phyloP scores from a whole-genome alignment of 2,888 invertebrate genomes.

The Myopa tessellatipennis region DNA sequence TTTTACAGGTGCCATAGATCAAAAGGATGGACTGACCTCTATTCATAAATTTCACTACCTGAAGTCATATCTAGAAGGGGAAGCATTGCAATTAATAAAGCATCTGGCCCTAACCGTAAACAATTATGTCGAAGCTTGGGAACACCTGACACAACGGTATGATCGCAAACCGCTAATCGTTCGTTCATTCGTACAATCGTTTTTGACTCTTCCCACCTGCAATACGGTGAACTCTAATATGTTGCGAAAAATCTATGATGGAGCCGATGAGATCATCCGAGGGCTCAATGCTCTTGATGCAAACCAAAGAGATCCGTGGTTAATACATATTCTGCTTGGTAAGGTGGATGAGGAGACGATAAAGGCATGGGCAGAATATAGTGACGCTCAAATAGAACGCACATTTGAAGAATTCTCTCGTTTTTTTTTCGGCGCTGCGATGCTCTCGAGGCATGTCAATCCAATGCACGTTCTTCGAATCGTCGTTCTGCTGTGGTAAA shows the following conservation, averaged over 20 bases:
- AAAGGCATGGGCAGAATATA: constrained; percentile 31
- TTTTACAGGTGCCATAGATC: neutral
- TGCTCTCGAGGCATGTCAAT: constrained; percentile 31
- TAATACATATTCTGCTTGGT: constrained; percentile 14
- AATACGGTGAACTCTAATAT: too few species aligned
- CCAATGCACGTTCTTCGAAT: constrained; percentile 6
- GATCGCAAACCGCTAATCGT: too few species aligned
- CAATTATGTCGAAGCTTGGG: too few species aligned
- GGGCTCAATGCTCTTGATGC: constrained; percentile 29
- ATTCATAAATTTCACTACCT: neutral
- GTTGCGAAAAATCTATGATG: too few species aligned
- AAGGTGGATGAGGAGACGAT: constrained; percentile 26
- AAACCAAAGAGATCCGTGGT: constrained; percentile 37
- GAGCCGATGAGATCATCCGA: neutral
- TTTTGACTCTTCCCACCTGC: too few species aligned
- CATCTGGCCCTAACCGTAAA: too few species aligned
- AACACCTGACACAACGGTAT: too few species aligned
- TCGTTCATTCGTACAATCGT: too few species aligned
- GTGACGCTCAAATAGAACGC: constrained; percentile 21
- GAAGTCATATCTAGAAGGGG: constrained; percentile 5
- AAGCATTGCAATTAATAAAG: neutral
- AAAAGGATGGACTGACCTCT: neutral
- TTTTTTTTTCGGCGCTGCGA: constrained; percentile 41
- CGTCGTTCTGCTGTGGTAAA: constrained; percentile 13
- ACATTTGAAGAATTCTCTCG: constrained; percentile 31